Evolutionary conservation across 2,888 invertebrate genomes (phyloP).

Genomic region (Diarsia rubi): DNA sequence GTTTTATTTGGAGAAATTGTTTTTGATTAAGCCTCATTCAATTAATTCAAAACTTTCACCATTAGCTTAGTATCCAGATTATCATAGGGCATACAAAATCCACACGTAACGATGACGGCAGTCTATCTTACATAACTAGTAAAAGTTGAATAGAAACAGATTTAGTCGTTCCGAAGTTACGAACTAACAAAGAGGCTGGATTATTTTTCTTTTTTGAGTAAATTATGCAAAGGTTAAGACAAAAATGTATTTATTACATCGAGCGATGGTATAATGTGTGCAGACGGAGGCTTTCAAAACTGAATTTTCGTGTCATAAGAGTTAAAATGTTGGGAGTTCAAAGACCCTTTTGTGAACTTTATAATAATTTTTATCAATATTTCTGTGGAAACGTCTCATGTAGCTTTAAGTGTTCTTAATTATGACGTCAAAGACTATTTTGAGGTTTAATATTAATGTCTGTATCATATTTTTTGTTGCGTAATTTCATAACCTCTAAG

Average conservation of each 20-base stretch:
- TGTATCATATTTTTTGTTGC: conserved; percentile 1
- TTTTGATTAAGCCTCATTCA: not conserved
- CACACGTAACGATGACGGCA: conserved; percentile 26
- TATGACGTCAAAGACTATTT: conserved; percentile 24
- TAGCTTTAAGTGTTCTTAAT: conserved; percentile 26
- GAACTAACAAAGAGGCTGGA: conserved; percentile 31
- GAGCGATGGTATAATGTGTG: conserved; percentile 40
- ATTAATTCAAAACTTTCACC: conserved; percentile 31
- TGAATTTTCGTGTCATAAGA: conserved; percentile 32
- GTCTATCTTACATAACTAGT: conserved; percentile 48
- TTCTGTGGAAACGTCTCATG: conserved; percentile 34
- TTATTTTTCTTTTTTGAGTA: conserved; percentile 35
- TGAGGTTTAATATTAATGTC: not conserved
- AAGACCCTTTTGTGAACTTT: conserved; percentile 51
- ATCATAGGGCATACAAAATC: conserved; percentile 28
- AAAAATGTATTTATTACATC: conserved; percentile 28
- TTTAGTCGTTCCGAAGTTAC: conserved; percentile 33
- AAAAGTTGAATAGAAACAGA: conserved; percentile 54
- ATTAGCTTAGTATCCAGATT: conserved; percentile 19
- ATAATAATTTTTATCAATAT: conserved; percentile 61
- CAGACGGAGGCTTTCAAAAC: conserved; percentile 33
- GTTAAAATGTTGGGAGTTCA: conserved; percentile 53
- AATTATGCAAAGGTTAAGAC: conserved; percentile 49
- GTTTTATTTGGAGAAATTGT: not conserved
- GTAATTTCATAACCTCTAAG: conserved; percentile 14